Evolutionary conservation across 2,797 vertebrate genomes (phyloP).

Genomic region (Aplochiton taeniatus): DNA sequence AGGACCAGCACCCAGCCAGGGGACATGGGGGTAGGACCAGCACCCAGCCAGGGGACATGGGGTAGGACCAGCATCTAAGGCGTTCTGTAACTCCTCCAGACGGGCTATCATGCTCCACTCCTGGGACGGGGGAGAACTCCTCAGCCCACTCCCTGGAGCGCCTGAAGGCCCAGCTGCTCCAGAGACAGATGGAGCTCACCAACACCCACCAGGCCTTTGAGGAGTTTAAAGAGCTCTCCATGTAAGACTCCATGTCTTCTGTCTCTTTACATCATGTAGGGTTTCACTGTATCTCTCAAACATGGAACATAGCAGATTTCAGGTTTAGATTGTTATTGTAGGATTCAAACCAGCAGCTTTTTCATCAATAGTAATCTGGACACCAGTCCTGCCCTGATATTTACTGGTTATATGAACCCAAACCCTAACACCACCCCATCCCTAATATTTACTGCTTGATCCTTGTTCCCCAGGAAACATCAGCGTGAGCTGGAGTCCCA

Average conservation of each 20-base stretch:
- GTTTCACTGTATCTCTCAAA: too few relatives aligned
- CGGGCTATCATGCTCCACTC: slow-evolving; percentile 64
- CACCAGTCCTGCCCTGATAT: too few relatives aligned
- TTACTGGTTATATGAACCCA: too few relatives aligned
- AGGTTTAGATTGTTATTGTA: too few relatives aligned
- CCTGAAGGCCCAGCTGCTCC: slow-evolving; percentile 84
- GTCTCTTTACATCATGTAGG: too few relatives aligned
- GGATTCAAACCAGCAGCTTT: too few relatives aligned
- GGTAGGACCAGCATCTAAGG: neutral
- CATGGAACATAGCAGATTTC: too few relatives aligned
- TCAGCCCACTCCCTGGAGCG: slow-evolving; percentile 75
- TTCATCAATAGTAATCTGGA: too few relatives aligned
- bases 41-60: neutral
- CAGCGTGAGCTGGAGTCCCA: slow-evolving; percentile 88
- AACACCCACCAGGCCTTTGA: slow-evolving; percentile 86
- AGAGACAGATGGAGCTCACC: slow-evolving; percentile 85
- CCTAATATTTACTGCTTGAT: slow-evolving; percentile 30
- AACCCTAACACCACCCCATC: too few relatives aligned
- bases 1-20: too few relatives aligned
- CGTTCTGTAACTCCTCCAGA: slow-evolving; percentile 46
- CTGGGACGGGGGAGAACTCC: slow-evolving; percentile 65
- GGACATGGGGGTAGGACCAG: neutral
- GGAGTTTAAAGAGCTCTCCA: slow-evolving; percentile 90
- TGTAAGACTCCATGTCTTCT: slow-evolving; percentile 70
- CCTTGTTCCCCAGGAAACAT: slow-evolving; percentile 81